Base-by-base conservation (phyloP, 2,888 invertebrate genomes). In the Acronicta aceris region DNA sequence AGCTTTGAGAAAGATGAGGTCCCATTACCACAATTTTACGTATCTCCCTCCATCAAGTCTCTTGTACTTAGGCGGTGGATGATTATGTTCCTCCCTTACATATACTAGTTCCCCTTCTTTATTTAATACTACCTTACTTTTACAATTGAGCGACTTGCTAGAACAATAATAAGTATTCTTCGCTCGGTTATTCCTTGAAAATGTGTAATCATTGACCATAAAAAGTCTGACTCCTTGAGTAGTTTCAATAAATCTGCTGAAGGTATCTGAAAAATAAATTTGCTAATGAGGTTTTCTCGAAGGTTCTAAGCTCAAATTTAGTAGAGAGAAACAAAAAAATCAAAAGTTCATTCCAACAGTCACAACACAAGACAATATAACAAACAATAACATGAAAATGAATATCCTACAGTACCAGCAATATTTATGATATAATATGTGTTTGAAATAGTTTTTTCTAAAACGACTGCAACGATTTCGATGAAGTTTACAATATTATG, bases 181-280 rank as follows among this genome's bases (percentile, higher is more conserved):
- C 5, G 50, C 9, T 4, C 51, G 43, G 6, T 63, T 61, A 12
- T 55, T 54, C 13, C 38, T 58, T 8, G 57, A 65, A 48, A 52
- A 76, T 4, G 74, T 62, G 40, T 64, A 67, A 0, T 49, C 60
- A n/a, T 62, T 57, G 10, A 68, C 46, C 64, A 75, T 59, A 3
- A 76, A 21, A 7, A 71, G 17, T 5, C 21, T 52, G 6, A 45
- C 38, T 0, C 69, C 74, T 16, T 46, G 9, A 6, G 27, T 1
- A 16, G 70, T 69, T 50, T 58, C 27, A 40, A 65, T 65, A 25
- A 63, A 69, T 17, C 36, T 38, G n/a, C 1, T 38, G 6, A n/a
- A 0, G n/a, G 6, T n/a, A 38, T 38, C 38, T n/a, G 38, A 38
- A 38, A 38, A 6, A 33, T n/a, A 38, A 38, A 33, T 33, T 30